Evolutionary conservation across 2,797 vertebrate species (phyloP).

Genomic region (Hemitrygon akajei): DNA sequence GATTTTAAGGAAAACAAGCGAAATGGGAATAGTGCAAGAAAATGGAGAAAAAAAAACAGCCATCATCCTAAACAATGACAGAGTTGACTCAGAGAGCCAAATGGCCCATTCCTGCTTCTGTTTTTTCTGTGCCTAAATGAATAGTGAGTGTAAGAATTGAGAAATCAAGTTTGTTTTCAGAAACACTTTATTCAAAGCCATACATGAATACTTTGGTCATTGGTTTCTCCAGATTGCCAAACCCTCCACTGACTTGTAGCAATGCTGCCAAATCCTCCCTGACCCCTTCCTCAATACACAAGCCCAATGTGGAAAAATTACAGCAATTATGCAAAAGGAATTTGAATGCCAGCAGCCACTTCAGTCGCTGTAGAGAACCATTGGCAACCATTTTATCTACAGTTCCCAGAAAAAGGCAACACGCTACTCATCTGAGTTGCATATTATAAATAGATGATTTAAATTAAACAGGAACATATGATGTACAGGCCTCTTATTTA

Average conservation of each 20-base stretch:
- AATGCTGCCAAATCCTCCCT: background rate
- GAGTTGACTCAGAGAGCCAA: too few relatives aligned
- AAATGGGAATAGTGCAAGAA: too few relatives aligned
- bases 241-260: background rate
- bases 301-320: background rate
- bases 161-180: background rate
- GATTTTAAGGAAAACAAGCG: too few relatives aligned
- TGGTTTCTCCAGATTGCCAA: background rate
- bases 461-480: background rate
- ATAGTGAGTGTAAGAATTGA: background rate
- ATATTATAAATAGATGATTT: conserved; percentile 28
- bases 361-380: background rate
- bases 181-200: conserved; percentile 20
- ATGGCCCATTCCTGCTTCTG: too few relatives aligned
- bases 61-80: too few relatives aligned
- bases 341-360: background rate
- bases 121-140: background rate
- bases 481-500: background rate
- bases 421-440: background rate
- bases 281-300: background rate
- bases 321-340: background rate
- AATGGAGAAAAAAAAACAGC: too few relatives aligned
- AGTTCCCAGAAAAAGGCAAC: background rate
- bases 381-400: background rate
- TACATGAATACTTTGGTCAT: conserved; percentile 13